Evolutionary conservation across 2,888 invertebrate genomes (phyloP), one percentile per base, ranked within the genome.

Genomic region (Cheilosia grossa): DNA sequence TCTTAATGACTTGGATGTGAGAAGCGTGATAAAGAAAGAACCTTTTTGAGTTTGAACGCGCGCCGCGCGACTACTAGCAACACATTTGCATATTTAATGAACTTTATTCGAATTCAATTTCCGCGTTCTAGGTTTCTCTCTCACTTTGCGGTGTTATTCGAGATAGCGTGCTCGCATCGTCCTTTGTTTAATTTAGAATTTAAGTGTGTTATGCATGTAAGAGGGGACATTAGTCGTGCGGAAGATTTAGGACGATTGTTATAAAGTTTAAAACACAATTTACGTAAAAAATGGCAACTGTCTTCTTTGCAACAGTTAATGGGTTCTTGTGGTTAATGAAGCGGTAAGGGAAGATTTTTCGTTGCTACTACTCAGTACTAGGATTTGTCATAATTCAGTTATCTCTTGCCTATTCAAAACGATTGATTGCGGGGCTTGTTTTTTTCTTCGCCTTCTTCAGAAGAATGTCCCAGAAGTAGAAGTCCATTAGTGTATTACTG

Each of bases 71-170:
- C 33, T 33, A 40, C 44, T 66, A 40, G 51, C 51, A 80, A 53
- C 70, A 49, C 75, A 85, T 85, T 85, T 85, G 81, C 81, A 85
- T 85, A 85, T 77, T 85, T 81, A 80, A 85, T 85, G 85, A 85
- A 85, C 81, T 85, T 85, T 85, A 85, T 85, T 75, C 58, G 49
- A 81, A 81, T 81, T 75, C 81, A 85, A 85, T 85, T 85, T 85
- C 85, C 85, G 72, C 61, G 56, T 85, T 77, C 49, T 72, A 33
- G 10, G 51, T 59, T 58, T n/a, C 42, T 54, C 27, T 73, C 17
- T 37, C 10, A 6, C 13, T 30, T 27, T 13, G 27, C 27, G 51
- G 21, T 63, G 27, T 30, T 69, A 19, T 53, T 37, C 33, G 10
- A 54, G 64, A 66, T 63, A 56, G 51, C 56, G 56, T 61, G 64